Evolutionary conservation across 2,113 vertebrate species (phyloP), one percentile per base, ranked within the genome.

Genomic region (Hippocampus barbouri): DNA sequence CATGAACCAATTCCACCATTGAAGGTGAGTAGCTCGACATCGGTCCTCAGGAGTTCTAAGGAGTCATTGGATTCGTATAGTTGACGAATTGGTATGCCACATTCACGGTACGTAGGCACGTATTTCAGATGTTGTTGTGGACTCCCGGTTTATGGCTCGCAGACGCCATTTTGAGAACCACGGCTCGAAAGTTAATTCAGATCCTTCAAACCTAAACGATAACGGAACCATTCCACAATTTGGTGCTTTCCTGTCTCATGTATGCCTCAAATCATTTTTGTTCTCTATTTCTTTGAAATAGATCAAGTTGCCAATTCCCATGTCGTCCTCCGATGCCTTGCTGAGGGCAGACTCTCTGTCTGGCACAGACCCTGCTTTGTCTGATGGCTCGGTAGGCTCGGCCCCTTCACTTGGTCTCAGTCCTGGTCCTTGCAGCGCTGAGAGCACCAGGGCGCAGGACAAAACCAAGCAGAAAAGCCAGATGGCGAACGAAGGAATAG

Each of bases 401-500:
- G 92, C 92, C 45, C 91, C 92, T 6, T 93, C 92, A 6, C 87
- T 94, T 8, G 93, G 93, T 75, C 79, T 93, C 45, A 93, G 93
- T 74, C 91, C 93, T 21, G 92, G 92, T 68, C 91, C 91, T 10
- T 91, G 91, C 73, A 90, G 89, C 75, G 69, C 93, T 64, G 95
- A 95, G 53, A 90, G 92, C 6, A 92, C 79, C 79, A 91, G 94
- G 82, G 93, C 91, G 3, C 93, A 94, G 63, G 95, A 97, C 69
- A 95, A 96, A 87, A 94, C 92, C 5, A 95, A 95, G 72, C 91
- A 92, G 38, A 96, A 96, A 83, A 91, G 91, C 82, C 94, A 94
- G 81, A 93, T 95, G 85, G 93, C 91, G 75, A 83, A 80, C 66
- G 89, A 91, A 73, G 86, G 83, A 60, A 73, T 86, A 9, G 90